These are phyloP conservation scores for Anas bernieri DNA, from an alignment of 2,797 vertebrate species.

Conservation along the genomic window DNA sequence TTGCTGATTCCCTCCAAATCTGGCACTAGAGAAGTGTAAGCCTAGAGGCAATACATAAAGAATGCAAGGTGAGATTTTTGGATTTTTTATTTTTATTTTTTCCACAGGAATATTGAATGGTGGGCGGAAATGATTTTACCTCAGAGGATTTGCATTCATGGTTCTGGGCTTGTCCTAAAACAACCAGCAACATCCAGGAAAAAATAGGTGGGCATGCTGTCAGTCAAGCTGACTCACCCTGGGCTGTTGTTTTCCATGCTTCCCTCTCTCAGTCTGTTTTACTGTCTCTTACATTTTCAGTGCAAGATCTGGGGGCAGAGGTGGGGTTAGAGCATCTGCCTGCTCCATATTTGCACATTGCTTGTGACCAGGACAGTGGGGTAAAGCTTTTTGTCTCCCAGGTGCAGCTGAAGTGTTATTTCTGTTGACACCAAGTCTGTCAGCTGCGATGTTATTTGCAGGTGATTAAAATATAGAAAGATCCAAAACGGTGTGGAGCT, in stretches of 20 bases:
- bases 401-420: neutral
- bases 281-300: neutral
- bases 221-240: constrained; percentile 13
- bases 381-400: rapidly evolving
- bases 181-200: constrained; percentile 27
- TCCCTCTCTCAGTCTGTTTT: neutral
- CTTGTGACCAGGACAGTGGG: neutral
- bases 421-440: neutral
- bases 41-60: neutral
- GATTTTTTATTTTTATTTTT: neutral
- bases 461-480: neutral
- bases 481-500: neutral
- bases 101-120: neutral
- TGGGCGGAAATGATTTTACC: neutral
- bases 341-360: neutral
- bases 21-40: neutral
- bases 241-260: neutral
- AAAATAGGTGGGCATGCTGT: neutral
- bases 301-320: neutral
- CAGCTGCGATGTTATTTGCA: neutral
- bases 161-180: constrained; percentile 22
- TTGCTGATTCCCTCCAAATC: neutral
- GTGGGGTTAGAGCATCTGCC: neutral
- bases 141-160: constrained; percentile 2
- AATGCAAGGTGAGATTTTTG: neutral